Base-by-base conservation (phyloP, 2,797 vertebrate species). In the Cercopithecus diana region DNA sequence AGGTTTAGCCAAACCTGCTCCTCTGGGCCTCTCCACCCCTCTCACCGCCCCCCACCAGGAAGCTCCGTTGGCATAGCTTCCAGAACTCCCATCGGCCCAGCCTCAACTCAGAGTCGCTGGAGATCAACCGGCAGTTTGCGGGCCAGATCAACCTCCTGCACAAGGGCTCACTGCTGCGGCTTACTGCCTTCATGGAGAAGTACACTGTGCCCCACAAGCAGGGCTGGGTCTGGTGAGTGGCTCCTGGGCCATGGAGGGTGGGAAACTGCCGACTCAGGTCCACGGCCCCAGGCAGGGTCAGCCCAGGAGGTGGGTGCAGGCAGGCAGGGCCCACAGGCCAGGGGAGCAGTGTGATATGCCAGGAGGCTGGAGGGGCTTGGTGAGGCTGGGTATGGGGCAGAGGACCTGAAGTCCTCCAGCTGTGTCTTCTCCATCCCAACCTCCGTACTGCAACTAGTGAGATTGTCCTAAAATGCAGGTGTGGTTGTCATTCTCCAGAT, bases 1-100 rank as follows among this genome's bases (percentile, higher is more conserved):
- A 96, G n/a, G 43, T n/a, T 84, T 89, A 76, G 30, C 52, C 64
- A 96, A 82, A 93, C 84, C 81, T 93, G 52, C 75, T 75, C 57
- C 75, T 92, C 67, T 33, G 88, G 20, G 77, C 55, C 73, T 95
- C 77, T 89, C n/a, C 57, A 36, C 1, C 61, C 15, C 30, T 33
- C 2, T 3, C 1, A 19, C 26, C 64, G 7, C 15, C 67, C 55
- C 52, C 75, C 79, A 0, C 0, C 95, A 99, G 99, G 98, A 99
- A 99, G 98, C 98, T 99, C 88, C 99, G 99, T 10, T 99, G 99
- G 99, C 99, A 99, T 98, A 99, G 99, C 89, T 99, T 99, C 97
- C 99, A 99, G 98, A 99, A 99, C 98, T 99, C 99, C 0, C 99
- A 99, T 97, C 98, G 99, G 70, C 99, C 99, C 64, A 99, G 99